Base-by-base conservation (phyloP, 2,113 vertebrate species). In the Callorhinus ursinus region DNA sequence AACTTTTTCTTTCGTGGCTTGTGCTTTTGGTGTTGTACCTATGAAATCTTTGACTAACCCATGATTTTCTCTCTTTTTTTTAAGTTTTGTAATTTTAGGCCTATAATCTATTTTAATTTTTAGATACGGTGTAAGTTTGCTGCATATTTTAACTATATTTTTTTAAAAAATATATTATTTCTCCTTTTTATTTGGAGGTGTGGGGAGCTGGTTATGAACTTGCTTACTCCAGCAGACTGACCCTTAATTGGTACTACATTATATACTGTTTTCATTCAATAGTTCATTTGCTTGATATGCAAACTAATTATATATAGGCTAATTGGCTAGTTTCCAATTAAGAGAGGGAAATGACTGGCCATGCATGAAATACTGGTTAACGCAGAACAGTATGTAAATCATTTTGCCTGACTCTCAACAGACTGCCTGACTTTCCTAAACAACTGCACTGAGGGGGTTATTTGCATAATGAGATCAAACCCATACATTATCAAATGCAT, bases 271-370 rank as follows among this genome's bases (percentile, higher is more conserved):
- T 98, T 98, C 63, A 96, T 92, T 97, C 88, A 96, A 87, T 88
- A 93, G 46, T 95, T 96, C 65, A 96, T 96, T 98, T 98, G 96
- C 96, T 98, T 85, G 0, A 97, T 81, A 96, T 96, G 76, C 93
- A 97, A 98, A 98, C 89, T 98, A 98, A 98, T 98, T 98, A 93
- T 74, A 97, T 98, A 86, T 84, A 97, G 83, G 53, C 84, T 92
- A 98, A 97, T 95, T 92, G 96, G 83, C 83, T 98, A 86, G 85
- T 96, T 93, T 98, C 77, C 98, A 98, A 97, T 98, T 98, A 98
- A 88, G 33, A 92, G 39, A 98, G 59, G 81, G 74, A 97, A 97
- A 88, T 85, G 83, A 90, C 88, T 95, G 88, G 65, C 91, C 88
- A 93, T 76, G 96, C 79, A 36, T 98, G 96, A 98, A 98, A 69